Percentiles rank a stretch among this genome's conserved stretches.
Evolutionary conservation across 2,113 vertebrate genomes (phyloP).

Genomic region (Sturnira hondurensis): DNA sequence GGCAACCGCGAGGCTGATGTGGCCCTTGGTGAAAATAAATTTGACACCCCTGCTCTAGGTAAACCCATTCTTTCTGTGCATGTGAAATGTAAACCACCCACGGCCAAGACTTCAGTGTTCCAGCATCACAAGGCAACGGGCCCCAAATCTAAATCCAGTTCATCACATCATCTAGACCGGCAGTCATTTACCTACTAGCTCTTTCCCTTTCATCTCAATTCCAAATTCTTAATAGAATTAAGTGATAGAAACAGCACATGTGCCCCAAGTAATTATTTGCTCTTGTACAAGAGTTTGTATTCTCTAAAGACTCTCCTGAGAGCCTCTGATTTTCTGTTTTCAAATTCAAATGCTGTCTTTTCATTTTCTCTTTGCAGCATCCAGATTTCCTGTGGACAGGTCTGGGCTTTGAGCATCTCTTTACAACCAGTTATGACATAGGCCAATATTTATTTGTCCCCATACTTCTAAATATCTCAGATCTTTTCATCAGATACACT

Average conservation of each 20-base stretch:
- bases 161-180: neutral
- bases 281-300: neutral
- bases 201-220: conserved; percentile 51
- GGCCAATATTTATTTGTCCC: neutral
- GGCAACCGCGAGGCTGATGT: neutral
- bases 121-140: neutral
- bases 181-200: neutral
- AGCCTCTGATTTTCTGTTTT: neutral
- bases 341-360: neutral
- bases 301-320: neutral
- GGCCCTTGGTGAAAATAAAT: too few relatives aligned
- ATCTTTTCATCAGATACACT: neutral
- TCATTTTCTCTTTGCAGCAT: neutral
- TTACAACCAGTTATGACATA: neutral
- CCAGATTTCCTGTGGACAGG: neutral
- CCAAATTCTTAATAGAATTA: neutral
- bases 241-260: conserved; percentile 14
- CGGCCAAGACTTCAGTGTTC: neutral
- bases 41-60: neutral
- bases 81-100: neutral
- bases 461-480: neutral
- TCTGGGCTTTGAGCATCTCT: neutral
- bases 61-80: neutral
- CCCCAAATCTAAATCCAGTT: neutral
- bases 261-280: neutral